Percentiles rank a stretch among this genome's conserved stretches.
Conservation (phyloP, 1,140 invertebrate species). For the Lordiphosa clarofinis region DNA sequence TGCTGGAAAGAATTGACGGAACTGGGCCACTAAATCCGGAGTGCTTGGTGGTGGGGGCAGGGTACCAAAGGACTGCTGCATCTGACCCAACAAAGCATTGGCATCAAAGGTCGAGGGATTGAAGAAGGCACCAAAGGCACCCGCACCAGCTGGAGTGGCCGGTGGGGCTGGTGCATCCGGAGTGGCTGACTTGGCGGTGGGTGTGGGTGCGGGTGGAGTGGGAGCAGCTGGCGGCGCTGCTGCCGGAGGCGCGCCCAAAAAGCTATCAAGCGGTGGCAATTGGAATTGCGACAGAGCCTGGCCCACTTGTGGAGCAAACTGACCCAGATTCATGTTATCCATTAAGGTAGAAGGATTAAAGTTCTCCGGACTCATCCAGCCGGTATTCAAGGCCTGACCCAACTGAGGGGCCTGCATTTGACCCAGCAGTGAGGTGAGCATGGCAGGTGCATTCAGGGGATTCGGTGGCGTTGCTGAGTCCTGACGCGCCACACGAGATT, state of each 20-base stretch:
- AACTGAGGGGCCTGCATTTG: conserved; percentile 18
- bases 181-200: conserved; percentile 5
- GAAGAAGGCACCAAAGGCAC: background rate
- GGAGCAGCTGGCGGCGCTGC: conserved; percentile 7
- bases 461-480: conserved; percentile 16
- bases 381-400: conserved; percentile 2
- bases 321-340: conserved; percentile 16
- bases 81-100: conserved; percentile 25
- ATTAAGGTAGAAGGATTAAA: background rate
- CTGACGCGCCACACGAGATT: conserved; percentile 54
- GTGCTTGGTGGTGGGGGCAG: conserved; percentile 8
- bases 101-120: conserved; percentile 19
- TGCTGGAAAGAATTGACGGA: conserved; percentile 34
- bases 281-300: conserved; percentile 11
- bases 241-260: conserved; percentile 26
- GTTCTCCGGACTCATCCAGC: conserved; percentile 7
- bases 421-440: conserved; percentile 17
- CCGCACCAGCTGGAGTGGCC: background rate
- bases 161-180: conserved; percentile 10
- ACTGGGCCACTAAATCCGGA: conserved; percentile 19
- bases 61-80: conserved; percentile 8
- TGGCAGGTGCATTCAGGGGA: background rate
- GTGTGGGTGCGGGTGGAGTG: background rate
- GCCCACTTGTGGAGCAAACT: conserved; percentile 21
- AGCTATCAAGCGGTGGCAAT: conserved; percentile 12